phyloP scores from a whole-genome alignment of 2,113 vertebrate genomes.

The Accipiter cooperii region DNA sequence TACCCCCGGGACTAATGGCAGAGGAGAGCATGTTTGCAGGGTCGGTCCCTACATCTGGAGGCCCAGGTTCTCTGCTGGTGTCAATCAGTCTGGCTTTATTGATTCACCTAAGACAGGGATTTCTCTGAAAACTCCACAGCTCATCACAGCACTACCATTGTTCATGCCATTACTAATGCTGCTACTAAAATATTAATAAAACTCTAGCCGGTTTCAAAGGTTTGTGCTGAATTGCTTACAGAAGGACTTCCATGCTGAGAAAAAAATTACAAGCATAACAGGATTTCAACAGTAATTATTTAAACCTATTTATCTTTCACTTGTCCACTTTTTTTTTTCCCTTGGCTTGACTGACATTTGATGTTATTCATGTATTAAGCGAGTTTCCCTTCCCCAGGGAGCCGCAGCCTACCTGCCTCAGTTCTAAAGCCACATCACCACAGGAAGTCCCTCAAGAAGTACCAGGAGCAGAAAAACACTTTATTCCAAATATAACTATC shows the following conservation, averaged over 20 bases:
- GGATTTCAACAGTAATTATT: conserved; percentile 37
- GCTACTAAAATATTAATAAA: conserved; percentile 54
- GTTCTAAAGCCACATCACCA: conserved; percentile 27
- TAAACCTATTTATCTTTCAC: conserved; percentile 42
- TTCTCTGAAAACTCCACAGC: conserved; percentile 1
- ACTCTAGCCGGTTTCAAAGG: neutral
- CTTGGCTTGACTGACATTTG: neutral
- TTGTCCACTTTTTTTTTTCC: neutral
- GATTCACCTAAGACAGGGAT: neutral
- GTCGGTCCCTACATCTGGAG: neutral
- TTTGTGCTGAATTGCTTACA: conserved; percentile 13
- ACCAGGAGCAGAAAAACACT: conserved; percentile 9
- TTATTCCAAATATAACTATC: conserved; percentile 34
- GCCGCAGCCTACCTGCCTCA: neutral
- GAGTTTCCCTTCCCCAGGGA: conserved; percentile 9
- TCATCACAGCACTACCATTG: neutral
- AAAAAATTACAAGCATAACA: conserved; percentile 45
- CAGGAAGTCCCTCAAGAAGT: conserved; percentile 29
- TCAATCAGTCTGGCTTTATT: neutral
- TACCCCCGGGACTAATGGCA: neutral
- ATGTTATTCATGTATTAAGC: neutral
- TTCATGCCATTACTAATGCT: neutral
- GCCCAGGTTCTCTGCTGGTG: neutral
- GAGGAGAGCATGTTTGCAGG: neutral
- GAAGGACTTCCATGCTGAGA: conserved; percentile 51